A percentile compares a stretch with the other conserved stretches of the same genome.
Conservation (phyloP, 2,888 invertebrate species). For the Philereme vetulata region DNA sequence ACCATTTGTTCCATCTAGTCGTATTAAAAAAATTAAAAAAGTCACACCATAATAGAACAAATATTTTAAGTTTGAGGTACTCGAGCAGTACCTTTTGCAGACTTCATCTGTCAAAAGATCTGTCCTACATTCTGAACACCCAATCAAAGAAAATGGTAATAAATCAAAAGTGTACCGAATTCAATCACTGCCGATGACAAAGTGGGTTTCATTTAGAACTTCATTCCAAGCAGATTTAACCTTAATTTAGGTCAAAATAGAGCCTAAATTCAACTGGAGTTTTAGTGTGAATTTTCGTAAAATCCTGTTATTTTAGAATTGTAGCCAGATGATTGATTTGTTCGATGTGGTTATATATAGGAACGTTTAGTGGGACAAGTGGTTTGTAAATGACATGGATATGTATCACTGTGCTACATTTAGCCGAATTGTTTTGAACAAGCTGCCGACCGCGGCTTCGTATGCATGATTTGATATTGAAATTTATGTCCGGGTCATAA, state of each 20-base stretch:
- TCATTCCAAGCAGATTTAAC: neutral
- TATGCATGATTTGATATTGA: too few species aligned
- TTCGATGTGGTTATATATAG: slow-evolving; percentile 10
- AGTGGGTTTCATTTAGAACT: slow-evolving; percentile 33
- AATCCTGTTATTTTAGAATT: slow-evolving; percentile 15
- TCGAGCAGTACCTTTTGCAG: too few species aligned
- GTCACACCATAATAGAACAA: too few species aligned
- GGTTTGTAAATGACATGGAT: slow-evolving; percentile 1
- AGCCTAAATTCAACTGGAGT: slow-evolving; percentile 4
- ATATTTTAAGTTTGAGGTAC: too few species aligned
- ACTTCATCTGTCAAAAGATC: neutral
- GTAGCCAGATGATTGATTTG: slow-evolving; percentile 21
- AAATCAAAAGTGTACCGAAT: slow-evolving; percentile 41
- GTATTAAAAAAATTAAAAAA: too few species aligned
- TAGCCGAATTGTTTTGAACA: too few species aligned
- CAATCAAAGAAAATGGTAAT: slow-evolving; percentile 41
- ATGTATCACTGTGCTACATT: too few species aligned
- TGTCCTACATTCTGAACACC: slow-evolving; percentile 24
- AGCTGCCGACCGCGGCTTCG: too few species aligned
- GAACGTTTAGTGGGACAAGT: slow-evolving; percentile 13
- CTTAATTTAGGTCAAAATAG: neutral
- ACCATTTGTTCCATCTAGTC: too few species aligned
- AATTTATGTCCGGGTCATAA: too few species aligned
- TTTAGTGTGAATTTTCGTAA: neutral
- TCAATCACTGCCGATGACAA: slow-evolving; percentile 47